These are phyloP conservation scores for Serrognathus titanus DNA, from an alignment of 2,888 invertebrate species.

Conservation along the genomic window DNA sequence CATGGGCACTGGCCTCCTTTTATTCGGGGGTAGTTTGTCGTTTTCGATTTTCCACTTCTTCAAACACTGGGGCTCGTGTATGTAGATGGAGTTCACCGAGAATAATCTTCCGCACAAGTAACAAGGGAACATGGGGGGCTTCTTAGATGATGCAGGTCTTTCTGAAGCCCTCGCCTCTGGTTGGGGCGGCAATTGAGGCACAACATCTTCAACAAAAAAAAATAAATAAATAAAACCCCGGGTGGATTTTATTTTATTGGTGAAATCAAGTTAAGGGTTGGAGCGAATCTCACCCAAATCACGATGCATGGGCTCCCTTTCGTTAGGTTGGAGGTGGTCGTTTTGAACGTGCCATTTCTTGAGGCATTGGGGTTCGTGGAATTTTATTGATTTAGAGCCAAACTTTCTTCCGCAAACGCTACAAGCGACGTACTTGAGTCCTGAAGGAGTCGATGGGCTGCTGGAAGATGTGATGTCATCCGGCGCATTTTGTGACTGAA, in stretches of 20 bases:
- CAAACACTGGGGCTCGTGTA: conserved; percentile 66
- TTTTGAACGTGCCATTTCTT: conserved; percentile 62
- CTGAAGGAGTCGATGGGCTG: conserved; percentile 46
- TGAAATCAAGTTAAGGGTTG: background rate
- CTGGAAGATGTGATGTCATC: conserved; percentile 42
- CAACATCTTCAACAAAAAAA: background rate
- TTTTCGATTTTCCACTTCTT: conserved; percentile 63
- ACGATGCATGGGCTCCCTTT: conserved; percentile 34
- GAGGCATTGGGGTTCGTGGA: conserved; percentile 67
- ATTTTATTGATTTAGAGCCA: conserved; percentile 59
- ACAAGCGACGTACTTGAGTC: conserved; percentile 51
- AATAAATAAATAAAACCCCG: background rate
- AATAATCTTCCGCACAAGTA: conserved; percentile 66
- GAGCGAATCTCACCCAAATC: conserved; percentile 2
- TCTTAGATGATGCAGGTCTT: conserved; percentile 22
- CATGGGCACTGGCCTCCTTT: conserved; percentile 55
- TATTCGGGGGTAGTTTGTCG: conserved; percentile 54
- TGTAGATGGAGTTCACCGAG: conserved; percentile 58
- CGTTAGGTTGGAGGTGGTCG: conserved; percentile 53
- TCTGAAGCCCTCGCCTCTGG: background rate
- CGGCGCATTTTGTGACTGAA: conserved; percentile 38
- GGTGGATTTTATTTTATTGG: background rate
- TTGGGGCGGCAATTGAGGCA: background rate
- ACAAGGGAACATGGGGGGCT: conserved; percentile 50
- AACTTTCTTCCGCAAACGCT: conserved; percentile 65